phyloP scores from a whole-genome alignment of 2,888 invertebrate genomes.

The Aradus depressus region DNA sequence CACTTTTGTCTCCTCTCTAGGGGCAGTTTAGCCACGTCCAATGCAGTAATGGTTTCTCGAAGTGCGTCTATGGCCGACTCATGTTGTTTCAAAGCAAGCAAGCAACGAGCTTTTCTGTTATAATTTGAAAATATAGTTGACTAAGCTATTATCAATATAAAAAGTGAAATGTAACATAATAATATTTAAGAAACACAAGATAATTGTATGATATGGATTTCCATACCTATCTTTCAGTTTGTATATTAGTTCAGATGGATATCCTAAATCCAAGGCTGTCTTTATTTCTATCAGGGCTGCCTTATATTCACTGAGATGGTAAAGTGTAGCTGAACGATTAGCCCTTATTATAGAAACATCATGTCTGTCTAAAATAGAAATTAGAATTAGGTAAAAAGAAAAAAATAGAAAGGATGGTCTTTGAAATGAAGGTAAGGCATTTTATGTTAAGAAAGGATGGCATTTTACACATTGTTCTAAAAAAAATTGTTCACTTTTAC shows the following conservation, averaged over 20 bases:
- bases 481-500: not conserved
- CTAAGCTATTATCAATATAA: not conserved
- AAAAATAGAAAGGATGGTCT: no score
- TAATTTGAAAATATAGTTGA: not conserved
- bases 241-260: constrained; percentile 59
- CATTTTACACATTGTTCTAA: no score
- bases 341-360: constrained; percentile 52
- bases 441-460: no score
- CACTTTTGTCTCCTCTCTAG: constrained; percentile 50
- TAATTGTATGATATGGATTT: not conserved
- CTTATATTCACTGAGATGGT: constrained; percentile 56
- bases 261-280: constrained; percentile 51
- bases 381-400: no score
- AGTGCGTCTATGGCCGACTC: constrained; percentile 53
- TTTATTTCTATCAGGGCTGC: constrained; percentile 59
- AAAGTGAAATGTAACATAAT: not conserved
- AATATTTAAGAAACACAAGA: not conserved
- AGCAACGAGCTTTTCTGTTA: constrained; percentile 53
- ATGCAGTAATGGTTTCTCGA: constrained; percentile 49
- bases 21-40: constrained; percentile 54
- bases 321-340: constrained; percentile 70
- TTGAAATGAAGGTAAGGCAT: no score
- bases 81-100: constrained; percentile 54
- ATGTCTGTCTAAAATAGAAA: constrained; percentile 15
- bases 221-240: constrained; percentile 53